Conservation (phyloP, 2,888 invertebrate genomes). For the Cantharis rustica region DNA sequence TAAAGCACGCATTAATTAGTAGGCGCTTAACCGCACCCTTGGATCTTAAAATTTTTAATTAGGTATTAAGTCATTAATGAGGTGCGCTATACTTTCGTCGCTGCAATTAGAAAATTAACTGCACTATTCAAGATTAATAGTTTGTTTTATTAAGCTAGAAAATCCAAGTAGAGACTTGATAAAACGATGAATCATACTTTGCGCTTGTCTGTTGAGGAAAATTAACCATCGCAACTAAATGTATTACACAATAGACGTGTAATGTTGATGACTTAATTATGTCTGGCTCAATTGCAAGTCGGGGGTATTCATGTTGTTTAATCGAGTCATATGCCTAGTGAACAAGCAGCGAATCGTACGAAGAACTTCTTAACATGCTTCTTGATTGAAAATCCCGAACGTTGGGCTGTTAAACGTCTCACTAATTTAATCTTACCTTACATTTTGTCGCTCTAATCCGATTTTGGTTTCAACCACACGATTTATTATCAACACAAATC, state of each 20-base stretch:
- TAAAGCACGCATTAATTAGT: background rate
- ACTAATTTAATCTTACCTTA: background rate
- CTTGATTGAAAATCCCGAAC: slow-evolving; percentile 12
- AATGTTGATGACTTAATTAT: slow-evolving; percentile 19
- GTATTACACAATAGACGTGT: slow-evolving; percentile 15
- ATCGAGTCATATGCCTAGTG: slow-evolving; percentile 22
- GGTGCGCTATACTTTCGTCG: background rate
- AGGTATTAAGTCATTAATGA: background rate
- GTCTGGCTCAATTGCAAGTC: slow-evolving; percentile 15
- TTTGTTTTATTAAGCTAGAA: background rate
- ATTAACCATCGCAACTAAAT: slow-evolving; percentile 9
- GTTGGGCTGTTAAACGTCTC: background rate
- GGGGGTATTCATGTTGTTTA: slow-evolving; percentile 10
- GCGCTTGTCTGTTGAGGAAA: slow-evolving; percentile 12
- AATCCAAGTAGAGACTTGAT: slow-evolving; percentile 7
- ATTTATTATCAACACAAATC: background rate
- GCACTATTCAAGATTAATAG: background rate
- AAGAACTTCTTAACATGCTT: slow-evolving; percentile 15
- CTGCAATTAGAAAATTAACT: background rate
- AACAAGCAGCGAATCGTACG: slow-evolving; percentile 12
- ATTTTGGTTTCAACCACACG: background rate
- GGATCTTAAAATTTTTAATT: background rate
- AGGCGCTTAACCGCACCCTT: background rate
- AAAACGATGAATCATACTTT: slow-evolving; percentile 5
- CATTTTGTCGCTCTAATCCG: background rate